Conservation (phyloP, 1,140 invertebrate genomes). For the Venustaconcha ellipsiformis region DNA sequence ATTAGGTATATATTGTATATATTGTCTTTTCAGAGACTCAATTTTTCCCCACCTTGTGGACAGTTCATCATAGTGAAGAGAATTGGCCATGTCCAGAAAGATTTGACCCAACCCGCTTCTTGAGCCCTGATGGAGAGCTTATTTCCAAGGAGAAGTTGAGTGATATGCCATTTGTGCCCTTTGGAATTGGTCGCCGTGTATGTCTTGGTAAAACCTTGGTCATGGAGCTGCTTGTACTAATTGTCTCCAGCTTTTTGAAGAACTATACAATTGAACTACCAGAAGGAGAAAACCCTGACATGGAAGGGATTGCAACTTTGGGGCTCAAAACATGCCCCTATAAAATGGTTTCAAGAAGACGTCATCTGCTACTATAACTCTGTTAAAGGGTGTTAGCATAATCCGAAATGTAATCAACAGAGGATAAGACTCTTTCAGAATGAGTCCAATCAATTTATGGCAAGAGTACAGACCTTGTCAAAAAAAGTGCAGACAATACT, state of each 20-base stretch:
- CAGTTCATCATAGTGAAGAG: constrained; percentile 15
- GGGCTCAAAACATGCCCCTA: constrained; percentile 14
- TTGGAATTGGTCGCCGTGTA: constrained; percentile 10
- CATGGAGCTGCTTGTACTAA: constrained; percentile 17
- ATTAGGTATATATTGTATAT: too few relatives aligned
- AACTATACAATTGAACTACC: constrained; percentile 3
- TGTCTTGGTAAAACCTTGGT: constrained; percentile 20
- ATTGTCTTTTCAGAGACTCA: constrained; percentile 18
- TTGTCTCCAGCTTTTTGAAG: background rate
- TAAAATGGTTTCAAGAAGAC: background rate
- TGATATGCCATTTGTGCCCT: constrained; percentile 27
- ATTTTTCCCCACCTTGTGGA: constrained; percentile 9
- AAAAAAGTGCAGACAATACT: too few relatives aligned
- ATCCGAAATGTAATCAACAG: too few relatives aligned
- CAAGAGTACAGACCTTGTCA: too few relatives aligned
- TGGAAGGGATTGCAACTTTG: constrained; percentile 7
- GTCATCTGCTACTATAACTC: too few relatives aligned
- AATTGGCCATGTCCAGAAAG: constrained; percentile 17
- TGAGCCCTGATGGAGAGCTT: constrained; percentile 9
- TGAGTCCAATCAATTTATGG: too few relatives aligned
- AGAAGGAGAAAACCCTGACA: constrained; percentile 3
- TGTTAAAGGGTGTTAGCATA: too few relatives aligned
- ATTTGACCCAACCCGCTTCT: constrained; percentile 29
- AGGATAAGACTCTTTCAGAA: too few relatives aligned
- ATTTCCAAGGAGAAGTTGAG: constrained; percentile 16